These are phyloP conservation scores for Antigone vipio DNA, from an alignment of 2,113 vertebrate species.

Conservation along the genomic window DNA sequence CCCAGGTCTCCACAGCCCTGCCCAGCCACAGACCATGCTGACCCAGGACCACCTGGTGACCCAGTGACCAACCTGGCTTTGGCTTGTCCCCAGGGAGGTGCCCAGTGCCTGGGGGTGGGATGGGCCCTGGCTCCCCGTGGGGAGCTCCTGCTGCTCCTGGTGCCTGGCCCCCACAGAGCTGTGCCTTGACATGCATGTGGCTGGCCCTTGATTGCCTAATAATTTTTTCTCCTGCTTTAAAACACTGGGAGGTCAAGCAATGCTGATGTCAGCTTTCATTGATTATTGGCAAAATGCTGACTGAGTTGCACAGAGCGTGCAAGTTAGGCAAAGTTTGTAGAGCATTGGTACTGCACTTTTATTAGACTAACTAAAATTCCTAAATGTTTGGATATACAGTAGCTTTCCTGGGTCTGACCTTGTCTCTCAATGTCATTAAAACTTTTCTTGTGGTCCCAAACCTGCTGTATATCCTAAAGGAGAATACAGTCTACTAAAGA, in stretches of 20 bases:
- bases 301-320: not conserved
- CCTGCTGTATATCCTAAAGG: not conserved
- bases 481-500: not conserved
- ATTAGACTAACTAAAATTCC: not conserved
- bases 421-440: not conserved
- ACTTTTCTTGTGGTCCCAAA: not conserved
- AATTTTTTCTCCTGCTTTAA: not conserved
- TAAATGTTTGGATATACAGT: not conserved
- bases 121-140: not conserved
- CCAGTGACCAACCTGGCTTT: not conserved
- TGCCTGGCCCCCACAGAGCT: not conserved
- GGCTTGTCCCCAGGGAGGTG: not conserved
- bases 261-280: not conserved
- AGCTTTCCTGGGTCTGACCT: not conserved
- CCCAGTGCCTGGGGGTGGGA: not conserved
- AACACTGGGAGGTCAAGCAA: not conserved
- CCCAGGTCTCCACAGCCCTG: not conserved
- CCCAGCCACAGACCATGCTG: not conserved
- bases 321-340: not conserved
- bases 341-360: not conserved
- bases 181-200: not conserved
- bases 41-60: not conserved
- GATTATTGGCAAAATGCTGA: not conserved
- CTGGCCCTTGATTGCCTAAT: not conserved
- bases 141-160: not conserved